These are phyloP conservation scores for Leucozona laternaria DNA, from an alignment of 2,888 invertebrate genomes.

Conservation along the genomic window DNA sequence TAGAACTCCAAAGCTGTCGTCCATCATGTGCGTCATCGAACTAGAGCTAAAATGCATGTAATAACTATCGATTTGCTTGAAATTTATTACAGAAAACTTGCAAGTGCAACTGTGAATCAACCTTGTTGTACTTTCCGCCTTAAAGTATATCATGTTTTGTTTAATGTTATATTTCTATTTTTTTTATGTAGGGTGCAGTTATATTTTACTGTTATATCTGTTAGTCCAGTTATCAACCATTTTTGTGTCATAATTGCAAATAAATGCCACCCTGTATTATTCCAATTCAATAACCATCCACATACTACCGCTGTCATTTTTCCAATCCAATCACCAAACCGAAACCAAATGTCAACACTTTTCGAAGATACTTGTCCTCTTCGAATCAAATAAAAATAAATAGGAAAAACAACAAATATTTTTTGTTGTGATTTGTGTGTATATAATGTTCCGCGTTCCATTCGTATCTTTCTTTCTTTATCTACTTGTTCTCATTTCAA, in stretches of 20 bases:
- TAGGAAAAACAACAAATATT: neutral
- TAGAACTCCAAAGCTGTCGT: too few relatives aligned
- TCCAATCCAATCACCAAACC: neutral
- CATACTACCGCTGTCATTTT: accelerated
- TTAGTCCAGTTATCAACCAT: neutral
- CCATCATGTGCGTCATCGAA: too few relatives aligned
- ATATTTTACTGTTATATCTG: neutral
- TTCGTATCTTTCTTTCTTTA: constrained; percentile 42
- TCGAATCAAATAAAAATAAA: neutral
- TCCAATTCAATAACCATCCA: constrained; percentile 18
- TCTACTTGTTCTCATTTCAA: constrained; percentile 51
- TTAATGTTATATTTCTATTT: too few relatives aligned
- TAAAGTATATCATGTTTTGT: too few relatives aligned
- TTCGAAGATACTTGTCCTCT: neutral
- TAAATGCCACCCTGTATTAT: constrained; percentile 4
- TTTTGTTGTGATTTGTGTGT: neutral
- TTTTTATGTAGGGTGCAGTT: neutral
- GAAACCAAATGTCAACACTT: neutral
- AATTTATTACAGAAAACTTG: too few relatives aligned
- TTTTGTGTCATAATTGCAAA: neutral
- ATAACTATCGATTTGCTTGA: too few relatives aligned
- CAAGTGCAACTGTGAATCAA: too few relatives aligned
- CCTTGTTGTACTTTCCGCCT: too few relatives aligned
- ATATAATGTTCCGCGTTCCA: neutral
- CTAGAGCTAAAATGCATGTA: too few relatives aligned